Percentiles rank a stretch among this genome's conserved stretches.
Conservation (phyloP, 2,113 vertebrate genomes). For the Notothenia coriiceps region DNA sequence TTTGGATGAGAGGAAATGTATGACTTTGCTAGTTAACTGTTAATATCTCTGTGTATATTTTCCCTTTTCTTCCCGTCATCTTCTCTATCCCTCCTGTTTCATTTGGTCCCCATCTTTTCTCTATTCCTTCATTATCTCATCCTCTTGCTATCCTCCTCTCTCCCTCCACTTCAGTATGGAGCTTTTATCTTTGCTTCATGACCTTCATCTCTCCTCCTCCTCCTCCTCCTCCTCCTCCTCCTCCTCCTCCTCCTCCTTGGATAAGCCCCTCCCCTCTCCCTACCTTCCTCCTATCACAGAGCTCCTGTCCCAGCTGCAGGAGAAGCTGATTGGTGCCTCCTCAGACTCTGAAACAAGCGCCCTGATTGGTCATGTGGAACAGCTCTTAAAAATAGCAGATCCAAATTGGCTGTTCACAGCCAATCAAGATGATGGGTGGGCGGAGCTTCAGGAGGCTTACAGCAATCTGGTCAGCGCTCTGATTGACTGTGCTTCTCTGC, state of each 20-base stretch:
- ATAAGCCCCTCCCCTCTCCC: conserved; percentile 24
- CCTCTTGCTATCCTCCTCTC: no score
- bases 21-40: no score
- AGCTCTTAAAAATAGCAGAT: conserved; percentile 43
- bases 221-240: conserved; percentile 33
- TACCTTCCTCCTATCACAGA: conserved; percentile 62
- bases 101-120: no score
- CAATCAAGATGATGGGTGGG: background rate
- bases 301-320: conserved; percentile 49
- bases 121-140: no score
- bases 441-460: conserved; percentile 35
- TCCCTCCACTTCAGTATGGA: no score
- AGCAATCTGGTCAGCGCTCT: conserved; percentile 34
- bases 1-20: no score
- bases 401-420: conserved; percentile 56
- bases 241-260: conserved; percentile 6
- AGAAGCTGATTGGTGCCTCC: conserved; percentile 40
- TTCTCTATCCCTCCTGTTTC: no score
- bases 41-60: no score
- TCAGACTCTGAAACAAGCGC: background rate
- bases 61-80: no score
- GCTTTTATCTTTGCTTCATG: no score
- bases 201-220: background rate
- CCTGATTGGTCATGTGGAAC: conserved; percentile 39
- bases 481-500: conserved; percentile 60